A percentile compares a stretch with the other conserved stretches of the same genome.
These are phyloP conservation scores for Chiloscyllium punctatum DNA, from an alignment of 2,797 vertebrate species.

Conservation along the genomic window DNA sequence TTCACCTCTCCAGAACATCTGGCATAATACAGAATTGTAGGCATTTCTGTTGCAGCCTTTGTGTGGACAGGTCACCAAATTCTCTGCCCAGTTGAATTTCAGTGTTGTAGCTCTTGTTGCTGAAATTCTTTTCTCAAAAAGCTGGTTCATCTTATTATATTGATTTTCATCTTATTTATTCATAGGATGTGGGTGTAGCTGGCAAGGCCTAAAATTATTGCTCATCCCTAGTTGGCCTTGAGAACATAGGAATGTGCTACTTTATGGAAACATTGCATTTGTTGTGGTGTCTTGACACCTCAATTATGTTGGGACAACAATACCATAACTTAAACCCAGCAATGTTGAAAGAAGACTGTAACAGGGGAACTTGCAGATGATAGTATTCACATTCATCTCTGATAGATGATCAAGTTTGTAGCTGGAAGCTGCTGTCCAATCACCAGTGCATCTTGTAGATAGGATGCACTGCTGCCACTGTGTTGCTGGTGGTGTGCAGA, in stretches of 20 bases:
- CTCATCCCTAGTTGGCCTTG: neutral
- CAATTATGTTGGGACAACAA: neutral
- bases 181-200: neutral
- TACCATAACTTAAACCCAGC: neutral
- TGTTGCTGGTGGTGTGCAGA: neutral
- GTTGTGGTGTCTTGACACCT: no score
- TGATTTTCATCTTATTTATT: neutral
- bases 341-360: neutral
- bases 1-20: neutral
- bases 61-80: neutral
- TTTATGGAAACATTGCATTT: neutral
- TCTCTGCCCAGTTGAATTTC: neutral
- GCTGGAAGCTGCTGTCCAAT: neutral
- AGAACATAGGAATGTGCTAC: neutral
- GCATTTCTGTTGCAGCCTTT: neutral
- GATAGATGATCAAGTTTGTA: neutral
- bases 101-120: neutral
- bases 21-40: neutral
- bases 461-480: neutral
- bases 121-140: neutral
- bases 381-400: neutral
- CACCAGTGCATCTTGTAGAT: neutral
- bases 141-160: neutral
- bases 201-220: neutral
- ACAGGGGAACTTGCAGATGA: no score